Conservation (phyloP, 2,888 invertebrate species). For the Agrochola litura region DNA sequence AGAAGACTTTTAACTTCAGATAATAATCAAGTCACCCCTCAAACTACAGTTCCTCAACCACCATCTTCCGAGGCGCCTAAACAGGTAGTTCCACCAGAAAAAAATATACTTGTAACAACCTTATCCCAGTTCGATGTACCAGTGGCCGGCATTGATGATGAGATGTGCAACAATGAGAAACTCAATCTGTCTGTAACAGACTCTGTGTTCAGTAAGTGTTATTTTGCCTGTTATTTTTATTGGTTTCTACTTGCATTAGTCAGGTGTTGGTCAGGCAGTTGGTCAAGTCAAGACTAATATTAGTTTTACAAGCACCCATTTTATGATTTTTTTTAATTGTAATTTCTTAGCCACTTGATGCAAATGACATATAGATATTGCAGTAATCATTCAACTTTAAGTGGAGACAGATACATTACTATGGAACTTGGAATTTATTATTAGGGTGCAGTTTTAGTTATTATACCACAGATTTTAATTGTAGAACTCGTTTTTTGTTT, state of each 20-base stretch:
- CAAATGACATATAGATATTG: background rate
- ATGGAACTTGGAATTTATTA: background rate
- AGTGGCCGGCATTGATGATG: conserved; percentile 61
- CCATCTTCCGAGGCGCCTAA: background rate
- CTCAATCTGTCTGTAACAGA: conserved; percentile 75
- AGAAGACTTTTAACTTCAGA: background rate
- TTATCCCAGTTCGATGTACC: conserved; percentile 32
- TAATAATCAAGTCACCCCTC: background rate
- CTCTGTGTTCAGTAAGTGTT: conserved; percentile 73
- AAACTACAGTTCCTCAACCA: background rate
- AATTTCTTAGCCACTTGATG: background rate
- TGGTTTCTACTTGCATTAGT: background rate
- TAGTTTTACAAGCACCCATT: background rate
- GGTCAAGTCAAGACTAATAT: background rate
- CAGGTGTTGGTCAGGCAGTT: too few relatives aligned
- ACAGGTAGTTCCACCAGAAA: background rate
- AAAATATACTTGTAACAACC: background rate
- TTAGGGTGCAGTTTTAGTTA: background rate
- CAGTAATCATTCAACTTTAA: too few relatives aligned
- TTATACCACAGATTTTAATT: too few relatives aligned
- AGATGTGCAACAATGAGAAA: conserved; percentile 75
- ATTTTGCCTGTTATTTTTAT: background rate
- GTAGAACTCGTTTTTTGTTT: too few relatives aligned
- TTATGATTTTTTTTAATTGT: background rate
- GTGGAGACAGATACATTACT: background rate